Evolutionary conservation across 2,113 vertebrate species (phyloP), one percentile per base, ranked within the genome.

Genomic region (Setophaga petechia): DNA sequence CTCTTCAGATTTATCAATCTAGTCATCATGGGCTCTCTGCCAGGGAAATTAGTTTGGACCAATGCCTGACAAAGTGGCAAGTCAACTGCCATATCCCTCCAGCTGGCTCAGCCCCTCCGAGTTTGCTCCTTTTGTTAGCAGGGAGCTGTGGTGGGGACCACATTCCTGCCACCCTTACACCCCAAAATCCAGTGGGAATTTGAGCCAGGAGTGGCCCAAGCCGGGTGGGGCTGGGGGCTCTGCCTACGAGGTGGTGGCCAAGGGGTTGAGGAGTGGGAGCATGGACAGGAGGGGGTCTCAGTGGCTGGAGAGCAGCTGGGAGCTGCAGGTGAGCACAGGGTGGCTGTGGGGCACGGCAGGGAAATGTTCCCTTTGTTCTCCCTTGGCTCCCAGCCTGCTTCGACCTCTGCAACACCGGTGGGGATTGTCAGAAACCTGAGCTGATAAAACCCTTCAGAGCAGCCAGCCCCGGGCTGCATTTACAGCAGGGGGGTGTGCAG

Each of bases 21-120:
- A 95, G 91, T 95, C 97, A 97, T 97, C 95, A 7, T 74, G 47
- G 96, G 96, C 97, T 58, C 62, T 55, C 78, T 96, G 97, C 97
- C 97, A 96, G 96, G 91, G 97, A 97, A 96, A 97, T 97, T 95
- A 96, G 96, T 80, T 96, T 97, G 97, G 97, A 95, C 72, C 84
- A 41, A 30, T 92, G 97, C 97, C 97, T 93, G 90, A 95, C 95
- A 94, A 96, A 97, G 97, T 96, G 97, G 94, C 96, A 90, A 97
- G 90, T 96, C 90, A 94, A 89, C 95, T 94, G 96, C 94, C 97
- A 76, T 92, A 76, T 85, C 90, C 80, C 90, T 95, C 95, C 96
- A 97, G 96, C 94, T 97, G 96, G 94, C 94, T 94, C 91, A 86
- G 89, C 95, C 88, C 81, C 76, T 84, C 75, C 5, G 43, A 77